Evolutionary conservation across 2,113 vertebrate genomes (phyloP), one percentile per base, ranked within the genome.

Genomic region (Noctilio leporinus): DNA sequence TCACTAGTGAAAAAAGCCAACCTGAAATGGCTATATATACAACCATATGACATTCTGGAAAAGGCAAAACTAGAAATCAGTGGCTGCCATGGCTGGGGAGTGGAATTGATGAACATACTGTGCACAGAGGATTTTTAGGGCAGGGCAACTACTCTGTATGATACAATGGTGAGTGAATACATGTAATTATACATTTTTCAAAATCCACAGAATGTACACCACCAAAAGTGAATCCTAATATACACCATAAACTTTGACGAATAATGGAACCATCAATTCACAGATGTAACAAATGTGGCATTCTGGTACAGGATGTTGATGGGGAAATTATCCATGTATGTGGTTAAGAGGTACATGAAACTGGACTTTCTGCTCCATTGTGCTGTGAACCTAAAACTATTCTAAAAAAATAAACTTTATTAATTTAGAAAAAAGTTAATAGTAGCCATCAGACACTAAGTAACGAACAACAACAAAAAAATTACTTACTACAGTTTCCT

Each of bases 401-500:
- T 86, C 83, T 55, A 73, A 78, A 80, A 83, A 85, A 84, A 33
- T 38, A 47, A 55, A 77, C 65, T 87, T 43, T 62, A 38, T 72
- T 78, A 57, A 78, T 87, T 87, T 49, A 93, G 67, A 40, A 72
- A 81, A 93, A 77, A 59, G 38, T 72, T 97, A 96, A 89, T 0
- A 92, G 45, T 3, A 14, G 12, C 64, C 0, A 6, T 7, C 12
- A 53, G 65, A 89, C 40, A 80, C 81, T 40, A 72, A 95, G 95
- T 33, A 81, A 73, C 20, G 75, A 72, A 38, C 16, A 86, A 5
- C 26, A 33, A 89, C 55, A 19, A 87, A 73, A 51, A 95, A 96
- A 51, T 86, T 93, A 98, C 99, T 99, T 99, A 99, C 99, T 98
- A 99, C 99, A 85, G 99, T 99, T 97, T 99, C 99, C 96, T 99